Percentiles rank a stretch among this genome's conserved stretches.
Conservation (phyloP, 2,797 vertebrate genomes). For the Paguma larvata region DNA sequence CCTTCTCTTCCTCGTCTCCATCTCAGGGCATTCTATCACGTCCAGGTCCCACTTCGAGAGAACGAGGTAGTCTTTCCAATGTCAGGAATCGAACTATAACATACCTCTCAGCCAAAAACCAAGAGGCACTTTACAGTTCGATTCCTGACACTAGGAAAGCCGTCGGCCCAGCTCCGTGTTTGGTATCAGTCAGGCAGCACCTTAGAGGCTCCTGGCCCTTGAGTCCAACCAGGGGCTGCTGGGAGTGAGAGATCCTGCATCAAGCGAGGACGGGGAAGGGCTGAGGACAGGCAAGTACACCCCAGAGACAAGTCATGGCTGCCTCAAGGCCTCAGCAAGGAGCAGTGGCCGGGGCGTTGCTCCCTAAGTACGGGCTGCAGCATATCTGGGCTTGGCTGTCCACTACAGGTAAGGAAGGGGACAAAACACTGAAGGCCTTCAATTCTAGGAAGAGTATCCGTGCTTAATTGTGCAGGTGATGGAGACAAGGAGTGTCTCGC, state of each 20-base stretch:
- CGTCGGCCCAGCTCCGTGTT: neutral
- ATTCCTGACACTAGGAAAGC: neutral
- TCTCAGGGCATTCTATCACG: neutral
- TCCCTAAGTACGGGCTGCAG: neutral
- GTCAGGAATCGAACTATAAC: neutral
- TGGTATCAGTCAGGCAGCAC: neutral
- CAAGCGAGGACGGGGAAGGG: neutral
- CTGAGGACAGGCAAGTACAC: neutral
- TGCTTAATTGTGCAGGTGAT: neutral
- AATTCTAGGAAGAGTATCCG: neutral
- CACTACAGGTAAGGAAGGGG: neutral
- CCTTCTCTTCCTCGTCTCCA: neutral
- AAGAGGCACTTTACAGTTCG: neutral
- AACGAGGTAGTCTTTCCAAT: neutral
- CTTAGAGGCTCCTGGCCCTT: neutral
- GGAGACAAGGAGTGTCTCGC: neutral
- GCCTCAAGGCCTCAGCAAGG: neutral
- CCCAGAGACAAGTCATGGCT: neutral
- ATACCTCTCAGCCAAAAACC: neutral
- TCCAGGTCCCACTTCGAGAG: neutral
- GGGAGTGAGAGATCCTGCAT: neutral
- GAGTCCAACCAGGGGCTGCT: neutral
- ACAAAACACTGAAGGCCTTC: neutral
- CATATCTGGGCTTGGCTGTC: neutral
- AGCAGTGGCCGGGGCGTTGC: neutral